Base-by-base conservation (phyloP, 2,797 vertebrate genomes). In the Perodicticus potto region DNA sequence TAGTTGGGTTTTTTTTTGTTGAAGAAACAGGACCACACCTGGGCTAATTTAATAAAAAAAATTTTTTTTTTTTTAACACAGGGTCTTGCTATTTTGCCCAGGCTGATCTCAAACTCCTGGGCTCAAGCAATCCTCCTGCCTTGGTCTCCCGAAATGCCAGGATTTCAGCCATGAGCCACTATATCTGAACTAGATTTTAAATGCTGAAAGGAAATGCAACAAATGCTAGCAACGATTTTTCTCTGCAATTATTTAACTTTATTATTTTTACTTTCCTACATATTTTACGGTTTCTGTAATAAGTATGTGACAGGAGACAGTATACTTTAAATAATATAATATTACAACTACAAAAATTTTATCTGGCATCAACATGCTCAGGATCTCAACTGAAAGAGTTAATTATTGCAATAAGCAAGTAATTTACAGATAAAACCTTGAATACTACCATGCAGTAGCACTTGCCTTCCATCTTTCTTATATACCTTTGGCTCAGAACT, bases 231-330 rank as follows among this genome's bases (percentile, higher is more conserved):
- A 37, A 69, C n/a, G 25, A 83, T 65, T 94, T 94, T 91, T 85
- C 83, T 80, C n/a, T 87, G 78, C 85, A 96, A 78, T 91, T 74
- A 83, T 82, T 94, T 97, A n/a, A 91, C 61, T 45, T 72, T 76
- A 69, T 90, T 67, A 29, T 45, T 89, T 94, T 76, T 37, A 59
- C 37, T 74, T 91, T 89, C 67, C 34, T 91, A 22, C 45, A 83
- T 72, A 93, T 82, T 72, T 93, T 86, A 14, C 74, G 92, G 85
- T 93, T 92, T 82, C 70, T 86, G 57, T 61, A 84, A 40, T 61
- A 81, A 94, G 40, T 40, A 49, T 73, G 6, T 93, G 16, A 25
- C 14, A 69, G 17, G 57, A 89, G 49, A 92, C 2, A 69, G 11
- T 14, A 37, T 85, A 85, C 49, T 95, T 91, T 85, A 95, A 69